Conservation (phyloP, 2,888 invertebrate species). For the Melieria picta region DNA sequence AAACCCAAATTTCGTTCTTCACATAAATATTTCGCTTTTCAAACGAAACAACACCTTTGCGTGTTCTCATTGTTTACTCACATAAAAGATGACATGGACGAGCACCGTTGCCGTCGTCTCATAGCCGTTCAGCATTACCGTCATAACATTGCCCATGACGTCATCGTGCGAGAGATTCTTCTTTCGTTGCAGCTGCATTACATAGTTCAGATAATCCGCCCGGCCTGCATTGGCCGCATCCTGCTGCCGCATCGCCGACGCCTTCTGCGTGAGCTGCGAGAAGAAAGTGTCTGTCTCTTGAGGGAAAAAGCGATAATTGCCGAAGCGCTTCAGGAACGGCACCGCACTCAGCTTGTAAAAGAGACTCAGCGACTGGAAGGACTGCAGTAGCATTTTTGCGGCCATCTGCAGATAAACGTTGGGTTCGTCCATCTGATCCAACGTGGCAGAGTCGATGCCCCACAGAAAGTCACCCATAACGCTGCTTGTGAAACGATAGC, state of each 20-base stretch:
- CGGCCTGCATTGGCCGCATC: slow-evolving; percentile 42
- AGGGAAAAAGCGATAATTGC: slow-evolving; percentile 49
- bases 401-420: slow-evolving; percentile 44
- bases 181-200: slow-evolving; percentile 54
- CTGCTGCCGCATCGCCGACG: slow-evolving; percentile 51
- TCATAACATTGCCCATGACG: slow-evolving; percentile 56
- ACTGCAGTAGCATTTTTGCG: slow-evolving; percentile 46
- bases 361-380: slow-evolving; percentile 46
- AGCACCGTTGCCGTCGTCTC: slow-evolving; percentile 57
- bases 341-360: slow-evolving; percentile 49
- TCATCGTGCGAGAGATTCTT: slow-evolving; percentile 53
- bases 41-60: neutral
- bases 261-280: slow-evolving; percentile 50
- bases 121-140: slow-evolving; percentile 59
- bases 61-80: slow-evolving; percentile 37
- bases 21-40: neutral
- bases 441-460: slow-evolving; percentile 56
- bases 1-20: slow-evolving; percentile 9
- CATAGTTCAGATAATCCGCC: slow-evolving; percentile 56
- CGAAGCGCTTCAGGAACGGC: slow-evolving; percentile 48
- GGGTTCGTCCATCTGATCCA: slow-evolving; percentile 36
- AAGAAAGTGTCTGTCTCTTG: slow-evolving; percentile 72
- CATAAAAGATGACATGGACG: slow-evolving; percentile 53
- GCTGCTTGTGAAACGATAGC: slow-evolving; percentile 52
- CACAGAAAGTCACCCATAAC: slow-evolving; percentile 58